Conservation (phyloP, 2,113 vertebrate species). For the Seriola dumerili region DNA sequence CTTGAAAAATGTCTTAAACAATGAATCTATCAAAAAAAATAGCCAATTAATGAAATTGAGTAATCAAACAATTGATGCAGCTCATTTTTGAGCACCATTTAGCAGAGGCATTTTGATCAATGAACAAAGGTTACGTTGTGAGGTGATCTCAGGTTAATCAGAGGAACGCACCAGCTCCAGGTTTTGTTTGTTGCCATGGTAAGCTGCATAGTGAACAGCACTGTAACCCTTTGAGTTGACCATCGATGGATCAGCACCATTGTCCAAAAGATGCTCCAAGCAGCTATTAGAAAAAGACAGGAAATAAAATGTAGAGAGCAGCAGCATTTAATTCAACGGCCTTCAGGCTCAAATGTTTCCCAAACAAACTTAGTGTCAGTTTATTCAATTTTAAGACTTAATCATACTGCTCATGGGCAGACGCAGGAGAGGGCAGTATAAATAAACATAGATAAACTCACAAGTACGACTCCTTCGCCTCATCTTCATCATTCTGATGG, state of each 20-base stretch:
- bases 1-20: too few relatives aligned
- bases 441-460: conserved; percentile 79
- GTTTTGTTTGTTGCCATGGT: conserved; percentile 96
- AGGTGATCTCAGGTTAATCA: background rate
- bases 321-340: background rate
- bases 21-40: too few relatives aligned
- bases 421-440: background rate
- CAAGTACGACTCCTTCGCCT: conserved; percentile 95
- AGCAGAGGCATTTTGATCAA: too few relatives aligned
- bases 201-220: conserved; percentile 97
- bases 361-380: background rate
- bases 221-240: conserved; percentile 96
- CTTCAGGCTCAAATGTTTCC: background rate
- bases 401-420: background rate
- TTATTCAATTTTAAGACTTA: background rate
- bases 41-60: too few relatives aligned
- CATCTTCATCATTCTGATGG: conserved; percentile 88
- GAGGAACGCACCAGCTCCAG: conserved; percentile 91
- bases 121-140: background rate
- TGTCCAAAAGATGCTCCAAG: conserved; percentile 96
- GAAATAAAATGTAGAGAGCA: background rate
- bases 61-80: too few relatives aligned
- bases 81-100: too few relatives aligned
- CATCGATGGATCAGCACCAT: conserved; percentile 95
- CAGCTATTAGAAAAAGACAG: conserved; percentile 83